Evolutionary conservation across 2,888 invertebrate genomes (phyloP).

Genomic region (Branchipolynoe longqiensis): DNA sequence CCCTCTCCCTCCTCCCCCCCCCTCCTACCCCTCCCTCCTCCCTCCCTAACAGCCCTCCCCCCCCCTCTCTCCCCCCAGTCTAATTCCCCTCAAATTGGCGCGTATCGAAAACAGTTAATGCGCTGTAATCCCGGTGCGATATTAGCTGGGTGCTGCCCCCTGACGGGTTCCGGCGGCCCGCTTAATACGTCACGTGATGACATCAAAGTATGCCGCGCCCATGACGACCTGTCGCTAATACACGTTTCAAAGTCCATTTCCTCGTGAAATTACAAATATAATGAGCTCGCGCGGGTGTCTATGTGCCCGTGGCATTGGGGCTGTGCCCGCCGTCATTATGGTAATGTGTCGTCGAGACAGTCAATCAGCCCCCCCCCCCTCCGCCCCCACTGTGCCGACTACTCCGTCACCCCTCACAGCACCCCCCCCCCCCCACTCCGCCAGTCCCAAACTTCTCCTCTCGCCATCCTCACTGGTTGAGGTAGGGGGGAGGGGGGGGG

Average conservation of each 20-base stretch:
- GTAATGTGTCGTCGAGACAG: slow-evolving; percentile 50
- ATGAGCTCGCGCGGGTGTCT: slow-evolving; percentile 39
- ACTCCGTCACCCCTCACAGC: too few relatives aligned
- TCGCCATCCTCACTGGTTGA: too few relatives aligned
- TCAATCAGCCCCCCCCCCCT: slow-evolving; percentile 30
- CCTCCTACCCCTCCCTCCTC: too few relatives aligned
- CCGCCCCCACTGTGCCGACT: neutral
- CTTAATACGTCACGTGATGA: slow-evolving; percentile 19
- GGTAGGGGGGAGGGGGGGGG: too few relatives aligned
- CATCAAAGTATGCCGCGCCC: slow-evolving; percentile 15
- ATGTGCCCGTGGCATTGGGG: slow-evolving; percentile 43
- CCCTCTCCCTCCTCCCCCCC: neutral
- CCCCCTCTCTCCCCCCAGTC: neutral
- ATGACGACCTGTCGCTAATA: slow-evolving; percentile 50
- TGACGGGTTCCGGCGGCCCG: too few relatives aligned
- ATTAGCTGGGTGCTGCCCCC: slow-evolving; percentile 4
- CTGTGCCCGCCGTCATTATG: slow-evolving; percentile 34
- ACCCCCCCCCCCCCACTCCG: slow-evolving; percentile 1
- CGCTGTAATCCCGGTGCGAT: neutral
- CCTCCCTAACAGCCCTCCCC: neutral
- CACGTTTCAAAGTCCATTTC: slow-evolving; percentile 56
- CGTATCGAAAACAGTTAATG: slow-evolving; percentile 45
- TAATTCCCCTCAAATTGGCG: slow-evolving; percentile 17
- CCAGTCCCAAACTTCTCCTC: neutral
- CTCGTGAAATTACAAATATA: slow-evolving; percentile 56